A percentile compares a stretch with the other conserved stretches of the same genome.
Conservation (phyloP, 2,888 invertebrate genomes). For the Drosophila planitibia region DNA sequence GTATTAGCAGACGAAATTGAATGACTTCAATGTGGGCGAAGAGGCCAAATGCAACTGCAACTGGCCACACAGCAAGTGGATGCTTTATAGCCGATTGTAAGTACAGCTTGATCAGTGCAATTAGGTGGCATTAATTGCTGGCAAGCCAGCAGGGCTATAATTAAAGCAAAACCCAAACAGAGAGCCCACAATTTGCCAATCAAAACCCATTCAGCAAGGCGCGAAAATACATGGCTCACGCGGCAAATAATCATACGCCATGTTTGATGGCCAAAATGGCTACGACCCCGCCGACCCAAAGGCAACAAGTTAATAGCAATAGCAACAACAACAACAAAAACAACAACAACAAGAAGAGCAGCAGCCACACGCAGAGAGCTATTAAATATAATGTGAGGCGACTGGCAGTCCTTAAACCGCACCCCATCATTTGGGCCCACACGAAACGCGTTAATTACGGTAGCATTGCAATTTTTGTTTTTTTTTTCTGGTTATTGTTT, state of each 20-base stretch:
- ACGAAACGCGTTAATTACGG: constrained; percentile 78
- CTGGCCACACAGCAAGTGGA: constrained; percentile 3
- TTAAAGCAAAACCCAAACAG: constrained; percentile 52
- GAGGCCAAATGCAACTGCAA: constrained; percentile 45
- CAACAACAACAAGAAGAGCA: constrained; percentile 47
- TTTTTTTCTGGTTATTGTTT: not conserved
- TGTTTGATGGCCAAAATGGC: constrained; percentile 41
- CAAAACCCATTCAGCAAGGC: constrained; percentile 64
- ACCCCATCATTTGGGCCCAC: constrained; percentile 73
- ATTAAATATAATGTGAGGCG: constrained; percentile 70
- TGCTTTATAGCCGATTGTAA: constrained; percentile 40
- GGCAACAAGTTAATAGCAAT: constrained; percentile 71
- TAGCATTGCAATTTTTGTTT: constrained; percentile 67
- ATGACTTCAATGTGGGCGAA: constrained; percentile 56
- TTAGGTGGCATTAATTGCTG: constrained; percentile 53
- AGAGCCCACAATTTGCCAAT: constrained; percentile 75
- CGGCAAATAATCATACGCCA: constrained; percentile 63
- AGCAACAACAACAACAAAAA: constrained; percentile 43
- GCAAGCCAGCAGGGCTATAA: constrained; percentile 28
- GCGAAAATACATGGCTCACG: constrained; percentile 55
- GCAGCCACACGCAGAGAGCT: constrained; percentile 60
- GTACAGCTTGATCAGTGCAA: constrained; percentile 42
- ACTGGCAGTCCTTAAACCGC: constrained; percentile 12
- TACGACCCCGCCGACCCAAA: constrained; percentile 15
- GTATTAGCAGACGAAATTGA: constrained; percentile 67